Conservation (phyloP, 2,113 vertebrate species). For the Chamaetylas fuelleborni region DNA sequence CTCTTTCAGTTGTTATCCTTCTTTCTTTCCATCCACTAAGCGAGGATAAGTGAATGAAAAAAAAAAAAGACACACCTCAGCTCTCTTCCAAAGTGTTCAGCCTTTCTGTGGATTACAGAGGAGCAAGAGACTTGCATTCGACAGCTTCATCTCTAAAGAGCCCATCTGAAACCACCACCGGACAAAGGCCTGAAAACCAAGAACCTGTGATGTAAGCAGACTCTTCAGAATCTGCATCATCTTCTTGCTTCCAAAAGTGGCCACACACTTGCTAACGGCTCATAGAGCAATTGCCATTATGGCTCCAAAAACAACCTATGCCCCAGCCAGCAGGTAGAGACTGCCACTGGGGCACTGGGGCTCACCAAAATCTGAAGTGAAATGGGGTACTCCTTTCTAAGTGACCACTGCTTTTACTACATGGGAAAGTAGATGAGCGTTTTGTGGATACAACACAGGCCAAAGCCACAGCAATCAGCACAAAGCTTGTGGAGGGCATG, state of each 20-base stretch:
- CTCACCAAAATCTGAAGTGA: neutral
- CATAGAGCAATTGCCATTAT: accelerated
- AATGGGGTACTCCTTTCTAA: neutral
- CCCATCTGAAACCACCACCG: neutral
- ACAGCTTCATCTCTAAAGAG: neutral
- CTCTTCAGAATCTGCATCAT: neutral
- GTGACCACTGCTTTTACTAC: neutral
- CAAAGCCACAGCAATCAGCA: neutral
- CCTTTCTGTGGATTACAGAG: neutral
- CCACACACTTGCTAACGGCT: neutral
- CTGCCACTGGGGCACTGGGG: accelerated
- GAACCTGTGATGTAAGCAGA: neutral
- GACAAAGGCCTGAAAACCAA: neutral
- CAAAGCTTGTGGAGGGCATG: neutral
- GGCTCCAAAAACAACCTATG: neutral
- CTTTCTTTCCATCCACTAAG: neutral
- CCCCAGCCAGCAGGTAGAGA: neutral
- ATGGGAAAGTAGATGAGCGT: neutral
- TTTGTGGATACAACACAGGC: neutral
- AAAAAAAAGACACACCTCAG: neutral
- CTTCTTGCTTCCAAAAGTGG: neutral
- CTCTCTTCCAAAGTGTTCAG: neutral
- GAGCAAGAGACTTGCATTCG: neutral
- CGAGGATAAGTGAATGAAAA: neutral
- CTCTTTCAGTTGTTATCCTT: neutral